Conservation (phyloP, 2,888 invertebrate species). For the Bombylius discolor region DNA sequence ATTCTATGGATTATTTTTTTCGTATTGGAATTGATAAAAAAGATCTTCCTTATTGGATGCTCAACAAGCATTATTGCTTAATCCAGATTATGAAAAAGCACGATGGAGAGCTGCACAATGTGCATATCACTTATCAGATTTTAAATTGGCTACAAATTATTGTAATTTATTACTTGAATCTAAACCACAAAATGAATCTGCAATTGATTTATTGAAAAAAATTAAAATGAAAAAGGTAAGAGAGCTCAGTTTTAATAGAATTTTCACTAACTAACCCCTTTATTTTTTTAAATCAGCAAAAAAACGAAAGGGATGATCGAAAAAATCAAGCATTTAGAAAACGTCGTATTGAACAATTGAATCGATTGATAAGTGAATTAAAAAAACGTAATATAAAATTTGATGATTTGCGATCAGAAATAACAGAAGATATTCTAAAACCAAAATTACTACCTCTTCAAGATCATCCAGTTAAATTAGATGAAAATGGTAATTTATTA, state of each 20-base stretch:
- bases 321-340: constrained; percentile 44
- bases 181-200: constrained; percentile 43
- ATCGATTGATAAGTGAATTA: constrained; percentile 38
- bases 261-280: constrained; percentile 20
- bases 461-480: constrained; percentile 49
- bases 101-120: constrained; percentile 61
- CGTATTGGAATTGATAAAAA: not conserved
- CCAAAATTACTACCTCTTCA: constrained; percentile 53
- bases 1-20: not conserved
- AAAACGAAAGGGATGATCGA: constrained; percentile 35
- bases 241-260: not conserved
- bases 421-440: constrained; percentile 42
- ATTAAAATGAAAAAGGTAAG: constrained; percentile 36
- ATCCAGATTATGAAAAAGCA: constrained; percentile 67
- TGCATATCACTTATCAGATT: constrained; percentile 51
- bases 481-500: constrained; percentile 43
- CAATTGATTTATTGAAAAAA: constrained; percentile 41
- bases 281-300: constrained; percentile 27
- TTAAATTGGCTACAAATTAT: constrained; percentile 55
- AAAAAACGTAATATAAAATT: constrained; percentile 41
- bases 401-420: constrained; percentile 37
- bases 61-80: constrained; percentile 59
- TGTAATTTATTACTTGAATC: constrained; percentile 54
- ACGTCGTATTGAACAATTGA: constrained; percentile 34
- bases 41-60: constrained; percentile 66